Evolutionary conservation across 2,113 vertebrate species (phyloP).

Genomic region (Carassius carassius): DNA sequence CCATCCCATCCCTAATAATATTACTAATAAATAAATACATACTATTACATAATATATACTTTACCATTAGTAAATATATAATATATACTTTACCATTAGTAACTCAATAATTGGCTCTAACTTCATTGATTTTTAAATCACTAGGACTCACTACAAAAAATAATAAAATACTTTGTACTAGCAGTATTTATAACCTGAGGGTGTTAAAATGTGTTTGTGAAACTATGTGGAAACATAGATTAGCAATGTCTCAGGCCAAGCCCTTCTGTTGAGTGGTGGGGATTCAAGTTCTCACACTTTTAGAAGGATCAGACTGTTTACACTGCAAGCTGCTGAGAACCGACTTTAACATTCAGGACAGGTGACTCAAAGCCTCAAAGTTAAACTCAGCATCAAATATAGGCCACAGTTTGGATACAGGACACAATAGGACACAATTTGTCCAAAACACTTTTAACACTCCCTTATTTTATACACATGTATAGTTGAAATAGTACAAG

Average conservation of each 20-base stretch:
- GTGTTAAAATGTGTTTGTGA: background rate
- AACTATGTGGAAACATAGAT: conserved; percentile 20
- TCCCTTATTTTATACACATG: background rate
- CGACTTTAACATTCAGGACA: background rate
- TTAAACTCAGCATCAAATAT: background rate
- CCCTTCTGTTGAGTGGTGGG: background rate
- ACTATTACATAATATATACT: too few species aligned
- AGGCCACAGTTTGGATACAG: background rate
- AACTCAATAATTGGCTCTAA: background rate
- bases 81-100: too few species aligned
- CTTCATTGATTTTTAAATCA: background rate
- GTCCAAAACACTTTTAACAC: background rate
- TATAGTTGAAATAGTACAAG: background rate
- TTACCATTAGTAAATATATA: too few species aligned
- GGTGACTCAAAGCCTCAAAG: background rate
- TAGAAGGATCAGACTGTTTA: background rate
- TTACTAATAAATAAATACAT: too few species aligned
- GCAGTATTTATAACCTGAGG: background rate
- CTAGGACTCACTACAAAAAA: background rate
- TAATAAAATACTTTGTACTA: too few species aligned
- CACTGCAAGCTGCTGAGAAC: background rate
- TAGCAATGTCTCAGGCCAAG: background rate
- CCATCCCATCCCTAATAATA: too few species aligned
- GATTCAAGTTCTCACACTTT: background rate
- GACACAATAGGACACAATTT: background rate